Evolutionary conservation across 2,113 vertebrate genomes (phyloP).

Genomic region (Carassius auratus): DNA sequence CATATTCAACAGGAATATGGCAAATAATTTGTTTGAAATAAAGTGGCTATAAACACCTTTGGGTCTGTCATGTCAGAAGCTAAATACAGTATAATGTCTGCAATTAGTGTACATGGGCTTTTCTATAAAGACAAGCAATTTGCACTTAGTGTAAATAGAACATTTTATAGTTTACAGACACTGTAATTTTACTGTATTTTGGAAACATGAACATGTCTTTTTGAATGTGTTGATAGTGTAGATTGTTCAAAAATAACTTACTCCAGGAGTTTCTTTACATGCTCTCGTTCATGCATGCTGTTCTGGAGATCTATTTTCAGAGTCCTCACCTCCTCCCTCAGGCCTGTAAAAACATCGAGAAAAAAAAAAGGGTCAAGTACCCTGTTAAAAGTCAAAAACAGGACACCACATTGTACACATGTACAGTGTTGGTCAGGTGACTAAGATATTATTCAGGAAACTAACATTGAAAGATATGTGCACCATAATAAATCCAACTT

Average conservation of each 20-base stretch:
- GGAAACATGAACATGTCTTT: conserved; percentile 58
- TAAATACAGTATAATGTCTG: background rate
- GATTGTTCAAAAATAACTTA: conserved; percentile 70
- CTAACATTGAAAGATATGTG: background rate
- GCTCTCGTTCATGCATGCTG: conserved; percentile 71
- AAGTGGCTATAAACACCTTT: background rate
- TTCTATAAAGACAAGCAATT: background rate
- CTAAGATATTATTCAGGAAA: background rate
- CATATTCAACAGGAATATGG: too few species aligned
- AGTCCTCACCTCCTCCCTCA: conserved; percentile 76
- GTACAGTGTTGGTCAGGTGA: background rate
- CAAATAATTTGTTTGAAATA: background rate
- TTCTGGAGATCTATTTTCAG: conserved; percentile 76
- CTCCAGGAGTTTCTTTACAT: conserved; percentile 77
- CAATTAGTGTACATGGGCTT: background rate
- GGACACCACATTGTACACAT: background rate
- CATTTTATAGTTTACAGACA: background rate
- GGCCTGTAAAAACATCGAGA: conserved; percentile 73
- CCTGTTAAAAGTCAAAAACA: background rate
- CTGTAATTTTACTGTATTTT: conserved; percentile 26
- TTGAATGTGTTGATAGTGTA: conserved; percentile 15
- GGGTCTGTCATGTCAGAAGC: background rate
- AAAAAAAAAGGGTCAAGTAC: conserved; percentile 30
- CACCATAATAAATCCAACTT: background rate
- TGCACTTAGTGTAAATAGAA: background rate